Evolutionary conservation across 2,113 vertebrate genomes (phyloP).

Genomic region (Amia ocellicauda): DNA sequence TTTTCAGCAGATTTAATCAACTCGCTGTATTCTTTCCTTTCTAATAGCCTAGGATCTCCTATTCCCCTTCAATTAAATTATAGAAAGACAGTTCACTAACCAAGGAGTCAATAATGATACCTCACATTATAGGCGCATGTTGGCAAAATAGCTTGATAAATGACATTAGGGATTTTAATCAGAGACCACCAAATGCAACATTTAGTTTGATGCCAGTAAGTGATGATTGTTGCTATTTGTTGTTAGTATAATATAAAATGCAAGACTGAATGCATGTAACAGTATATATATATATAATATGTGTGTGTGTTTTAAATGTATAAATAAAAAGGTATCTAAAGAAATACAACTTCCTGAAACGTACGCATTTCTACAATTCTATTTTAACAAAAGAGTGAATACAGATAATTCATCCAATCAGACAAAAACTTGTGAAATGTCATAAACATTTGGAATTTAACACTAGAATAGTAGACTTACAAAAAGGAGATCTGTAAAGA

Average conservation of each 20-base stretch:
- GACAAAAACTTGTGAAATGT: too few species aligned
- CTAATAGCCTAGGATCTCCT: constrained; percentile 32
- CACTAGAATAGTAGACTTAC: too few species aligned
- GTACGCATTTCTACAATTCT: too few species aligned
- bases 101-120: constrained; percentile 64
- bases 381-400: too few species aligned
- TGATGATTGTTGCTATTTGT: constrained; percentile 25
- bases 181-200: constrained; percentile 45
- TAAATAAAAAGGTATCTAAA: too few species aligned
- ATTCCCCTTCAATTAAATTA: constrained; percentile 58
- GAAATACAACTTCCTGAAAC: too few species aligned
- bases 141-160: constrained; percentile 66
- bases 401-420: too few species aligned
- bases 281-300: constrained; percentile 10
- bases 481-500: too few species aligned
- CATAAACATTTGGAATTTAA: too few species aligned
- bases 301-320: background rate
- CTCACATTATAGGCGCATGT: constrained; percentile 59
- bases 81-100: constrained; percentile 60
- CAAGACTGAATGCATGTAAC: constrained; percentile 33
- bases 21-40: background rate
- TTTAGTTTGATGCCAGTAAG: constrained; percentile 20
- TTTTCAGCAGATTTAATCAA: background rate
- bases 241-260: constrained; percentile 15
- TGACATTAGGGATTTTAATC: constrained; percentile 73